Percentiles rank a stretch among this genome's conserved stretches.
phyloP scores from a whole-genome alignment of 2,113 vertebrate species.

The Callipepla californica region DNA sequence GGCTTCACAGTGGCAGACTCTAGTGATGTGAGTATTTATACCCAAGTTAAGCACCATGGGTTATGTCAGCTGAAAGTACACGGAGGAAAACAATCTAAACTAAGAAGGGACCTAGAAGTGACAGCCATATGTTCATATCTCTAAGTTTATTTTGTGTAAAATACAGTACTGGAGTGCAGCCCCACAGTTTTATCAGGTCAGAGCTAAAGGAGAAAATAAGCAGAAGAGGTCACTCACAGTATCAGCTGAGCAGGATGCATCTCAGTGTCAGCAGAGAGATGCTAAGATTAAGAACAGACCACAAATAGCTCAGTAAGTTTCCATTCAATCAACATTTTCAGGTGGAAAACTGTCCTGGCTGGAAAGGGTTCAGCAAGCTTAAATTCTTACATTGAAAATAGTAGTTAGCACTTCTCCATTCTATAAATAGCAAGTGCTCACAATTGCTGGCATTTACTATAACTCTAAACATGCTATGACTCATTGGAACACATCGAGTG shows the following conservation, averaged over 20 bases:
- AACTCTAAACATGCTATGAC: not conserved
- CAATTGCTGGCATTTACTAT: not conserved
- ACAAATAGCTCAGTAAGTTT: not conserved
- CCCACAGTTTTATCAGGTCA: not conserved
- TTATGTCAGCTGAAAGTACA: not conserved
- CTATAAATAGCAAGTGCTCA: slow-evolving; percentile 1
- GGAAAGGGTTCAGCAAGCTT: slow-evolving; percentile 7
- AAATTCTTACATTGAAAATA: not conserved
- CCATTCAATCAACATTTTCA: slow-evolving; percentile 26
- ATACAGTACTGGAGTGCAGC: not conserved
- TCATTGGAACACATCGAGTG: not conserved
- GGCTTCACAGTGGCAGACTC: not conserved
- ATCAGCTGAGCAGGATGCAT: not conserved
- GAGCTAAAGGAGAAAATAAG: not conserved
- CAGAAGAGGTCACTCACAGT: not conserved
- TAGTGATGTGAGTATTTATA: not conserved
- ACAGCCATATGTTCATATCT: not conserved
- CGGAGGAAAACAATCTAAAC: not conserved
- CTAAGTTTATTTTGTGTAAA: not conserved
- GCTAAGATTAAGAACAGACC: not conserved
- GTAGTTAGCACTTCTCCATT: not conserved
- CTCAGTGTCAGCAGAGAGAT: not conserved
- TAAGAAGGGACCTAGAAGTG: not conserved
- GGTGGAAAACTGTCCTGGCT: not conserved
- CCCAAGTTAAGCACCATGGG: not conserved